Base-by-base conservation (phyloP, 1,140 invertebrate species). In the Bombus waltoni region DNA sequence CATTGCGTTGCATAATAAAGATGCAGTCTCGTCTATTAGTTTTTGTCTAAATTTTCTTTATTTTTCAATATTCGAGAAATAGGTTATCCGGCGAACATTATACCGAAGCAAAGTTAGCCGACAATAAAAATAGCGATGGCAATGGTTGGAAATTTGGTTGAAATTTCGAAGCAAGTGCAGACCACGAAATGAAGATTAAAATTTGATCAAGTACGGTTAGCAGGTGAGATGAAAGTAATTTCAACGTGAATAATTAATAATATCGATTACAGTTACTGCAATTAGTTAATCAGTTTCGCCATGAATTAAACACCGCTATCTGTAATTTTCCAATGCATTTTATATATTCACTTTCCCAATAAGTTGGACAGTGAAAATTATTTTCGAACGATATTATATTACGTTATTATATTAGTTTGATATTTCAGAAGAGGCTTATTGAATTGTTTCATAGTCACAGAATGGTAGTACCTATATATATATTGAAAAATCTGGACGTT, bases 121-220 rank as follows among this genome's bases (percentile, higher is more conserved):
- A 13, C 73, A 81, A 81, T 70, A 75, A 78, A 85, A 89, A 83
- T 75, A 81, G 57, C 81, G 79, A 83, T 83, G 44, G 25, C 75
- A 62, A 42, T 15, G 3, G 42, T 1, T 42, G 9, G 40, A 65
- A 86, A 70, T 68, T 40, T 70, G 32, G 66, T 71, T 10, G 15
- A 57, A 88, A 87, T 59, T 38, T 75, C 3, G 4, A 40, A 75
- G 18, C 18, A 47, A 59, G 57, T 70, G 68, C n/a, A 81, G 47
- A 59, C 40, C 35, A 40, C 66, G 59, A 77, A 88, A 89, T 81
- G 81, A 72, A 88, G 74, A 85, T 86, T 79, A 85, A 90, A 90
- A 87, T 89, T 85, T 88, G 44, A 88, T 86, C 68, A 71, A 76
- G 71, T 77, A 35, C 22, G 25, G 32, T 59, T 62, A 77, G 11